Evolutionary conservation across 2,113 vertebrate genomes (phyloP).

Genomic region (Hemiscyllium ocellatum): DNA sequence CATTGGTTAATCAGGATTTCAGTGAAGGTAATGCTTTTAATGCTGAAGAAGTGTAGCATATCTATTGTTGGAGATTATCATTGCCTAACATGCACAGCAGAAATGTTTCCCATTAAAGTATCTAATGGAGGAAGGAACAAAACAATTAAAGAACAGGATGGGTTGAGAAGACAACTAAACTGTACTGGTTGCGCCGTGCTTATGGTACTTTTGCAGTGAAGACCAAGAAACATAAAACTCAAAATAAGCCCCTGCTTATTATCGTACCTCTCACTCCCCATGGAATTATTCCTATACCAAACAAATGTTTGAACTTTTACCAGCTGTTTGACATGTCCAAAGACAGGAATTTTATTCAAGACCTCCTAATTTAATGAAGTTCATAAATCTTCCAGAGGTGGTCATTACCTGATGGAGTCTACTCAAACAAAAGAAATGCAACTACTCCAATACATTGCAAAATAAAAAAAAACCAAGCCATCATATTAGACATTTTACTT

Average conservation of each 20-base stretch:
- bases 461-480: neutral
- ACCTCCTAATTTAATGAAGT: neutral
- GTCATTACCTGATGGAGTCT: neutral
- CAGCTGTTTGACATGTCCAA: neutral
- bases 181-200: too few relatives aligned
- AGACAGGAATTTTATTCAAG: neutral
- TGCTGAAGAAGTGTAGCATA: neutral
- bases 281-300: too few relatives aligned
- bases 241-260: neutral
- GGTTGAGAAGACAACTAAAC: neutral
- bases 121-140: neutral
- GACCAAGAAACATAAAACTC: too few relatives aligned
- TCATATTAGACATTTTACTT: neutral
- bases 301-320: neutral
- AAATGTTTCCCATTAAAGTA: neutral
- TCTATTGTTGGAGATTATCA: neutral
- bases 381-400: neutral
- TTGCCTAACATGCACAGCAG: neutral
- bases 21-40: neutral
- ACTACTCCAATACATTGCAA: too few relatives aligned
- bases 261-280: too few relatives aligned
- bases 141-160: neutral
- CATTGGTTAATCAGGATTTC: neutral
- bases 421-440: neutral
- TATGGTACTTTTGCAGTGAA: neutral